Conservation (phyloP, 2,888 invertebrate species). For the Eustalomyia histrio region DNA sequence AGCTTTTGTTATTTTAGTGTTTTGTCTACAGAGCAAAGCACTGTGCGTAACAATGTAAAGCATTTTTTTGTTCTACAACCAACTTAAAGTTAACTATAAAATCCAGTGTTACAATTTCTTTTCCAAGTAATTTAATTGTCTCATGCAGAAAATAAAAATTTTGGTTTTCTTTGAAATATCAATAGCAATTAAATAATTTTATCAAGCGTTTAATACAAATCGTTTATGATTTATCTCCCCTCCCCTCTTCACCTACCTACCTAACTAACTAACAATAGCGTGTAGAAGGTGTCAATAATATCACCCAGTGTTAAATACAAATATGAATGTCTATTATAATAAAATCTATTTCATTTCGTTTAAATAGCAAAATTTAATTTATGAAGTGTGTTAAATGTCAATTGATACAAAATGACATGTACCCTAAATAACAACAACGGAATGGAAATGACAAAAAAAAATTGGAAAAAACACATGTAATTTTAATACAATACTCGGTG, state of each 20-base stretch:
- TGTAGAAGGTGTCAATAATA: slow-evolving; percentile 50
- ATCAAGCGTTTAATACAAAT: slow-evolving; percentile 22
- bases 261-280: slow-evolving; percentile 28
- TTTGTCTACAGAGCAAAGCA: no score
- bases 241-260: background rate
- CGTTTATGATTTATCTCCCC: slow-evolving; percentile 12
- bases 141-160: no score
- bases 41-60: no score
- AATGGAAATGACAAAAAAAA: slow-evolving; percentile 29
- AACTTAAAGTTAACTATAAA: no score
- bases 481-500: slow-evolving; percentile 56
- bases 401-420: slow-evolving; percentile 61
- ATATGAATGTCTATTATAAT: slow-evolving; percentile 26
- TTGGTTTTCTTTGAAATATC: slow-evolving; percentile 3
- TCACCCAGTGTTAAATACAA: slow-evolving; percentile 27
- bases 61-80: no score
- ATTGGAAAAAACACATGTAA: slow-evolving; percentile 58
- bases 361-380: slow-evolving; percentile 44
- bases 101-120: no score
- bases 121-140: no score
- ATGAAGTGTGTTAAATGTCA: slow-evolving; percentile 65
- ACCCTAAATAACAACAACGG: slow-evolving; percentile 52
- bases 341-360: slow-evolving; percentile 40
- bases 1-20: no score
- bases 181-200: slow-evolving; percentile 38